These are phyloP conservation scores for Mycalesis mineus DNA, from an alignment of 2,888 invertebrate species.

Conservation along the genomic window DNA sequence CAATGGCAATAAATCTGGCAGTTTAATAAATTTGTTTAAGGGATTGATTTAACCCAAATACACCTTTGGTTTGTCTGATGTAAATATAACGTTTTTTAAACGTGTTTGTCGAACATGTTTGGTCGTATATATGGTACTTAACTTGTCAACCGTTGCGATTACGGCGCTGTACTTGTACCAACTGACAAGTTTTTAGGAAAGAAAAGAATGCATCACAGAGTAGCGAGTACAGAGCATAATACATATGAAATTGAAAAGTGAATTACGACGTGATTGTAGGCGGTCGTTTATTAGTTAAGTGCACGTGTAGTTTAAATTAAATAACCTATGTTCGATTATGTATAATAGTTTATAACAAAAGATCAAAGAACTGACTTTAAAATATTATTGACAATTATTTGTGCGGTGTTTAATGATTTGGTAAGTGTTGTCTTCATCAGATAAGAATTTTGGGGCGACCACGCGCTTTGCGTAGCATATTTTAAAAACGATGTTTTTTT, in stretches of 20 bases:
- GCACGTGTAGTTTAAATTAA: slow-evolving; percentile 25
- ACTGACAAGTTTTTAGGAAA: too few species aligned
- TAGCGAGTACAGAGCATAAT: background rate
- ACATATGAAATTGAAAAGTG: background rate
- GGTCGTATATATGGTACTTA: too few species aligned
- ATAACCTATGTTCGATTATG: slow-evolving; percentile 17
- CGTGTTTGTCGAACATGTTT: too few species aligned
- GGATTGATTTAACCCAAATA: too few species aligned
- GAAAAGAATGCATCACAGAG: too few species aligned
- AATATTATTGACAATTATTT: background rate
- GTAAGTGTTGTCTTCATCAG: slow-evolving; percentile 10
- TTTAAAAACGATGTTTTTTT: background rate
- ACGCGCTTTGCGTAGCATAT: slow-evolving; percentile 19
- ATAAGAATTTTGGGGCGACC: background rate
- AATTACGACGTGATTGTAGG: slow-evolving; percentile 15
- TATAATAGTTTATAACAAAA: slow-evolving; percentile 14
- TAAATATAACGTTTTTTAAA: too few species aligned
- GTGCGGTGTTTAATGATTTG: slow-evolving; percentile 4
- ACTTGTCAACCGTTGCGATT: too few species aligned
- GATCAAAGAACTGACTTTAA: slow-evolving; percentile 3
- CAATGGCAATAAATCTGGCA: too few species aligned
- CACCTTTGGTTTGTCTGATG: too few species aligned
- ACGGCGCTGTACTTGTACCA: too few species aligned
- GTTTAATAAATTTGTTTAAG: too few species aligned
- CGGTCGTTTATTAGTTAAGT: slow-evolving; percentile 16